Percentiles rank a stretch among this genome's conserved stretches.
Evolutionary conservation across 2,888 invertebrate genomes (phyloP).

Genomic region (Chrysolina haemoptera): DNA sequence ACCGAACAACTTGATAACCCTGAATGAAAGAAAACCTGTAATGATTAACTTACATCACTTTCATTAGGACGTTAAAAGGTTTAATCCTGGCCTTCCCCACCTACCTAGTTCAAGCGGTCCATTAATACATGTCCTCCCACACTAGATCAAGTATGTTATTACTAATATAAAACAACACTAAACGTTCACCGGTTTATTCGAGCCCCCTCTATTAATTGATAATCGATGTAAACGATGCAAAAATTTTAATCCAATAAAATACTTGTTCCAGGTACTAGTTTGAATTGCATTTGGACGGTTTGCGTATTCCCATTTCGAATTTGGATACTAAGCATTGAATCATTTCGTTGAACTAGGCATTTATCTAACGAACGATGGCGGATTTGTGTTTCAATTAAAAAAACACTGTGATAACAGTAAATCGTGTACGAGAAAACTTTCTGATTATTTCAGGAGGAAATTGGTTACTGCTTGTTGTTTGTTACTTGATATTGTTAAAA

Average conservation of each 20-base stretch:
- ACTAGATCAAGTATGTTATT: neutral
- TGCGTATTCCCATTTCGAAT: too few species aligned
- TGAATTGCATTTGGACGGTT: neutral
- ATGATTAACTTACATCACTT: neutral
- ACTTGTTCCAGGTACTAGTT: neutral
- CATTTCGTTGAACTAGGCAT: too few species aligned
- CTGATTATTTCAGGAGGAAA: too few species aligned
- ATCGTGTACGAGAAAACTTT: too few species aligned
- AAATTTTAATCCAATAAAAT: neutral
- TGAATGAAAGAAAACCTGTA: slow-evolving; percentile 16
- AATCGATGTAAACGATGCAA: slow-evolving; percentile 7
- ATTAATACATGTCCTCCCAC: slow-evolving; percentile 17
- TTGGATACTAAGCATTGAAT: too few species aligned
- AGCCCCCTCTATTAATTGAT: neutral
- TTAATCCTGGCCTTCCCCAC: neutral
- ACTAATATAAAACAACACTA: neutral
- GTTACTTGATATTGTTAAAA: too few species aligned
- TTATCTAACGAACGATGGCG: too few species aligned
- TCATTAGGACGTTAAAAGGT: slow-evolving; percentile 13
- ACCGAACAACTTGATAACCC: neutral
- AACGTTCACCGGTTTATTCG: neutral
- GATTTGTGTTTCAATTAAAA: too few species aligned
- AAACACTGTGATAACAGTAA: too few species aligned
- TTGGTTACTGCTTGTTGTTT: too few species aligned
- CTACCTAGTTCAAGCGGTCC: slow-evolving; percentile 1